These are phyloP conservation scores for Anoplophora glabripennis DNA, from an alignment of 1,140 invertebrate genomes.

Conservation along the genomic window DNA sequence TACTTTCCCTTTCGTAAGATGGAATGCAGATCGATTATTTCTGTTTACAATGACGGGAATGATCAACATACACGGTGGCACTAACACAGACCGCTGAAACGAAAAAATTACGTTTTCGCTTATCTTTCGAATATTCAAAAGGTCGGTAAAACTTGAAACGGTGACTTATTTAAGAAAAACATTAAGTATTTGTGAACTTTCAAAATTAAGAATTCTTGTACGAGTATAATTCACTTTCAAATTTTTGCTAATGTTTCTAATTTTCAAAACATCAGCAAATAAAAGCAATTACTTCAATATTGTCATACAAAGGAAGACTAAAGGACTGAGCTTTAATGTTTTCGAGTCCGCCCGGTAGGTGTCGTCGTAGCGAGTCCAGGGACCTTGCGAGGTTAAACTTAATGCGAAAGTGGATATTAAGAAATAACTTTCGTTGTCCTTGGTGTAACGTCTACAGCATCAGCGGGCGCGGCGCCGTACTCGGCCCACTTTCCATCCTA, in stretches of 20 bases:
- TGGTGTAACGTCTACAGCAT: constrained; percentile 22
- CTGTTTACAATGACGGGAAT: not conserved
- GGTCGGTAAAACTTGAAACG: no score
- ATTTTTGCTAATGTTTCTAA: not conserved
- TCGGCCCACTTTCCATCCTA: constrained; percentile 39
- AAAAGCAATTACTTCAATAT: not conserved
- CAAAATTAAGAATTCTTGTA: no score
- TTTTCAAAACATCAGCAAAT: not conserved
- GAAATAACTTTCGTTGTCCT: constrained; percentile 43
- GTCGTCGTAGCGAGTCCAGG: not conserved
- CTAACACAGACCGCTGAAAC: no score
- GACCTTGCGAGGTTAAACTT: constrained; percentile 37
- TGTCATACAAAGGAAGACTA: not conserved
- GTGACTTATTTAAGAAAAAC: no score
- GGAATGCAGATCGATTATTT: constrained; percentile 25
- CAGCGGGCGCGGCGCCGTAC: constrained; percentile 17
- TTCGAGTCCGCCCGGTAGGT: not conserved
- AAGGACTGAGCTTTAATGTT: not conserved
- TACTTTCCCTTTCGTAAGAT: constrained; percentile 25
- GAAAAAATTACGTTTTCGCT: no score
- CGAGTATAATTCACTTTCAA: no score
- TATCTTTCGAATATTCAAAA: no score
- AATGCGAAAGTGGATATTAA: constrained; percentile 40
- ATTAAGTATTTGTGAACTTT: no score
- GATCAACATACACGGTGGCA: no score